A percentile compares a stretch with the other conserved stretches of the same genome.
These are phyloP conservation scores for Tinamus guttatus DNA, from an alignment of 2,113 vertebrate genomes.

Conservation along the genomic window DNA sequence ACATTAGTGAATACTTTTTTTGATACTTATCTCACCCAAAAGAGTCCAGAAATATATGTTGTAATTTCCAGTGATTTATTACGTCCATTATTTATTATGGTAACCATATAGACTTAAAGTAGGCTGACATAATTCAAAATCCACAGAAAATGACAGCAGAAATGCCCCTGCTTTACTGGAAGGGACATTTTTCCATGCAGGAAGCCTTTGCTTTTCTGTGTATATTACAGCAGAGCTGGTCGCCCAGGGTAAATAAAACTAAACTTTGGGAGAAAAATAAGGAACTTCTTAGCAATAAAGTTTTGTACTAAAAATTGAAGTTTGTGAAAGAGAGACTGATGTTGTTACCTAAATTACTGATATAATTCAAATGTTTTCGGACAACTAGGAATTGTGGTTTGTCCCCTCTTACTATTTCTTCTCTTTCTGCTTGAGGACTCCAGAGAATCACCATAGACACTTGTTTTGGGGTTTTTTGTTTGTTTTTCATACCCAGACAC, in stretches of 20 bases:
- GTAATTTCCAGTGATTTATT: constrained; percentile 35
- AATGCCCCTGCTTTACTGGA: not conserved
- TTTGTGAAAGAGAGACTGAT: not conserved
- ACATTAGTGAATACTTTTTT: not conserved
- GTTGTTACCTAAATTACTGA: not conserved
- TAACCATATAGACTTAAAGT: not conserved
- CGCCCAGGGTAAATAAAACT: not conserved
- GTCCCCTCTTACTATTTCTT: not conserved
- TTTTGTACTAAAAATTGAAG: not conserved
- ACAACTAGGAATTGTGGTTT: not conserved
- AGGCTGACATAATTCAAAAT: constrained; percentile 60
- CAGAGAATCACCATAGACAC: not conserved
- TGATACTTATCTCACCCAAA: constrained; percentile 12
- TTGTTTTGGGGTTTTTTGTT: no score
- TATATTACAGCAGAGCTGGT: not conserved
- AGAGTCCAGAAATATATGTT: not conserved
- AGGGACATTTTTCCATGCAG: not conserved
- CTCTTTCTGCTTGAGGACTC: not conserved
- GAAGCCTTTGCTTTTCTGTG: not conserved
- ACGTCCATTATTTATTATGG: constrained; percentile 15
- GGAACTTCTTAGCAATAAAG: not conserved
- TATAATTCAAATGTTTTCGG: not conserved
- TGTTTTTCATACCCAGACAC: not conserved
- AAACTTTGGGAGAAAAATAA: not conserved
- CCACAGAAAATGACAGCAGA: constrained; percentile 17